These are phyloP conservation scores for Phoebastria nigripes DNA, from an alignment of 2,797 vertebrate species.

Conservation along the genomic window DNA sequence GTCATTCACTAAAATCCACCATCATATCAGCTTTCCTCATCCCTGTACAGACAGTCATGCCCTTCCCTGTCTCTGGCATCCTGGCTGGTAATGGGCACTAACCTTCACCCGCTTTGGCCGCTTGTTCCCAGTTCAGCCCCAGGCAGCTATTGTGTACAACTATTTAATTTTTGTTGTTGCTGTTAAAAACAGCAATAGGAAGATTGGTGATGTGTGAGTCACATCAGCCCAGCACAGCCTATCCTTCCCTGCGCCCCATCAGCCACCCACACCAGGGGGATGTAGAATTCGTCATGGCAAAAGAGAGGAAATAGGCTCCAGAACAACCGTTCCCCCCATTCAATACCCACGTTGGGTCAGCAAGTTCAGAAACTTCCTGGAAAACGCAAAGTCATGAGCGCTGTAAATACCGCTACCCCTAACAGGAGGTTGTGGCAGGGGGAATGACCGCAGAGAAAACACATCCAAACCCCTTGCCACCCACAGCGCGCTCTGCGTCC, in stretches of 20 bases:
- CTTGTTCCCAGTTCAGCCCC: neutral
- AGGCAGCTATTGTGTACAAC: neutral
- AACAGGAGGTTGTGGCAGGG: neutral
- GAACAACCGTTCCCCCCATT: neutral
- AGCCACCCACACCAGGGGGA: neutral
- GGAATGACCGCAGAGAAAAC: neutral
- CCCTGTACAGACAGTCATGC: accelerated
- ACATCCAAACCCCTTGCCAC: accelerated
- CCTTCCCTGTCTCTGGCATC: neutral
- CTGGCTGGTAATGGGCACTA: neutral
- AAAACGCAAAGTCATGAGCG: neutral
- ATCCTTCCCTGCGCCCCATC: neutral
- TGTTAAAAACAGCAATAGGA: neutral
- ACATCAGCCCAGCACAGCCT: neutral
- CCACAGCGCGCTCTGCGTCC: accelerated
- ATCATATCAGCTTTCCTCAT: neutral
- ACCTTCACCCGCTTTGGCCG: neutral
- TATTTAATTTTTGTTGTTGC: neutral
- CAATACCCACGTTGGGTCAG: neutral
- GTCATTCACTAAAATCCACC: neutral
- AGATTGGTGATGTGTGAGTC: neutral
- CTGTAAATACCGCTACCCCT: neutral
- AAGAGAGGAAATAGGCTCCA: neutral
- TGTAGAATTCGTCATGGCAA: neutral
- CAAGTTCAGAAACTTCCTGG: slow-evolving; percentile 17